These are phyloP conservation scores for Cosmia pyralina DNA, from an alignment of 2,888 invertebrate genomes.

Conservation along the genomic window DNA sequence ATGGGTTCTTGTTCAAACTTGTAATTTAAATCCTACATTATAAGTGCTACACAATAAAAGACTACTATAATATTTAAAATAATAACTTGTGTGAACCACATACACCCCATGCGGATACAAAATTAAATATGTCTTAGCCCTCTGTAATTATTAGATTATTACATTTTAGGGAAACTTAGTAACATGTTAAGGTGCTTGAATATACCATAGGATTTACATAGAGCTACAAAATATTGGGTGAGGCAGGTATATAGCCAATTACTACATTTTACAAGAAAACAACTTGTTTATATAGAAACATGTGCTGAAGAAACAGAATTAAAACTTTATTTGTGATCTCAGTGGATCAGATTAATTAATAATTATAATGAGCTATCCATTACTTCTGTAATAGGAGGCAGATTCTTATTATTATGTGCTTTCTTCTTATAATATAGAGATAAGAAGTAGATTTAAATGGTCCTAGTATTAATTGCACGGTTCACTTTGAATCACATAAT, in stretches of 20 bases:
- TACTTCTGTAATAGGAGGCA: background rate
- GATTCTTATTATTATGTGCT: background rate
- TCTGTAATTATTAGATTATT: slow-evolving; percentile 32
- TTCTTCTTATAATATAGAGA: slow-evolving; percentile 9
- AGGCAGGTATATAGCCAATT: background rate
- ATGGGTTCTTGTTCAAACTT: too few relatives aligned
- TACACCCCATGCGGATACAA: slow-evolving; percentile 58
- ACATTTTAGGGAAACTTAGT: slow-evolving; percentile 46
- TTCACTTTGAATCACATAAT: background rate
- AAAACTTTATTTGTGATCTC: background rate
- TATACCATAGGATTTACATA: background rate
- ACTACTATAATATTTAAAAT: slow-evolving; percentile 9
- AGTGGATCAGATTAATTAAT: background rate
- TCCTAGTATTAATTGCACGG: background rate
- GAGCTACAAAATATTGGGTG: background rate
- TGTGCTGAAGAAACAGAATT: background rate
- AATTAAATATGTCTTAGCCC: slow-evolving; percentile 13
- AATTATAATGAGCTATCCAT: background rate
- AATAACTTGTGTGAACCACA: slow-evolving; percentile 49
- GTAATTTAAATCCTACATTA: slow-evolving; percentile 1
- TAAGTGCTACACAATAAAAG: slow-evolving; percentile 6
- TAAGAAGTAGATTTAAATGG: slow-evolving; percentile 1
- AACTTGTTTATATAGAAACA: background rate
- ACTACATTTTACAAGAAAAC: background rate
- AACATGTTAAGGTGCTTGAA: slow-evolving; percentile 15